phyloP scores from a whole-genome alignment of 2,797 vertebrate genomes.

The Muscicapa striata region DNA sequence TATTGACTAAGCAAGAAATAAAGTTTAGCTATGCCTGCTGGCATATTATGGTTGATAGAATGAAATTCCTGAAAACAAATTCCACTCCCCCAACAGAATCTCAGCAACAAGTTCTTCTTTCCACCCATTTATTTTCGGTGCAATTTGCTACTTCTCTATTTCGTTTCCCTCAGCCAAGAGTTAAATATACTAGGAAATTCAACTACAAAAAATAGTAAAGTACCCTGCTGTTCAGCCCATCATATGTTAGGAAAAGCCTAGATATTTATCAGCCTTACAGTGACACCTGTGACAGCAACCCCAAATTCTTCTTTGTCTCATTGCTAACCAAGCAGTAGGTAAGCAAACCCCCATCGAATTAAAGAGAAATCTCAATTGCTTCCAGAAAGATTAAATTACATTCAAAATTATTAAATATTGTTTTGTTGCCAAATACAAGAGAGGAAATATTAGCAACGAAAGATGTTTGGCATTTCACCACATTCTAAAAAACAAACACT shows the following conservation, averaged over 20 bases:
- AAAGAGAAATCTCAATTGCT: neutral
- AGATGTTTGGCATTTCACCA: neutral
- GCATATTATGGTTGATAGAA: neutral
- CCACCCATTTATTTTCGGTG: neutral
- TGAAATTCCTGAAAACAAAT: neutral
- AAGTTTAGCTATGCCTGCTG: neutral
- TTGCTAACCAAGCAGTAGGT: neutral
- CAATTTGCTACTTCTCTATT: neutral
- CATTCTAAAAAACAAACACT: neutral
- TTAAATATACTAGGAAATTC: neutral
- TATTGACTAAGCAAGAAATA: neutral
- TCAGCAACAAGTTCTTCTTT: neutral
- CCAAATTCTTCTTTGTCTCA: neutral
- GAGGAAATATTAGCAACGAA: neutral
- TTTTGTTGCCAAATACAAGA: neutral
- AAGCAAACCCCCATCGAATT: neutral
- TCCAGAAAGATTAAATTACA: neutral
- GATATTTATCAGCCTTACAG: neutral
- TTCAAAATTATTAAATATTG: neutral
- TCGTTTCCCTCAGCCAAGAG: neutral
- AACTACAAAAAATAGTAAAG: neutral
- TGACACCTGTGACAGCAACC: neutral
- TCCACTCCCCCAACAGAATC: neutral
- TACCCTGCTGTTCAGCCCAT: neutral
- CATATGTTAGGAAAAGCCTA: neutral